A percentile compares a stretch with the other conserved stretches of the same genome.
Evolutionary conservation across 2,888 invertebrate genomes (phyloP).

Genomic region (Alviniconcha strummeri): DNA sequence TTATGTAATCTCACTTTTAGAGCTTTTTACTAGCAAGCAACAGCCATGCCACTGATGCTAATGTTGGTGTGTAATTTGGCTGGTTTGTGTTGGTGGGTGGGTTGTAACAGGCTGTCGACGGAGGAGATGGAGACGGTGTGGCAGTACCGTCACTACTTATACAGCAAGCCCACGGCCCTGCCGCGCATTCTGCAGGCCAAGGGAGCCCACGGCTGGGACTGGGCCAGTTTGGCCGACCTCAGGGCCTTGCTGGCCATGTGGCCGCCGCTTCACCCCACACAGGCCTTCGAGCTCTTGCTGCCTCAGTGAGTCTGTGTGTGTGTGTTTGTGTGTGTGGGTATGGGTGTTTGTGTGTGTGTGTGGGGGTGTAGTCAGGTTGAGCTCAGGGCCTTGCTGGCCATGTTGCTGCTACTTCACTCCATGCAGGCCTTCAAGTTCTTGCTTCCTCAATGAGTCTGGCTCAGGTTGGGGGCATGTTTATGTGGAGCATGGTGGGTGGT

Average conservation of each 20-base stretch:
- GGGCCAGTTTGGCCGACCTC: conserved; percentile 88
- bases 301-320: conserved; percentile 82
- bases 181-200: conserved; percentile 71
- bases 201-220: conserved; percentile 84
- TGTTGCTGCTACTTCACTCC: conserved; percentile 86
- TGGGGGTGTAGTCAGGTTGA: conserved; percentile 79
- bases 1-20: no score
- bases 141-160: conserved; percentile 94
- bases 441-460: neutral
- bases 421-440: neutral
- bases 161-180: conserved; percentile 82
- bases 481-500: no score
- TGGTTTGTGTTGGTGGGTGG: no score
- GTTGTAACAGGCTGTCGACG: conserved; percentile 58
- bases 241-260: conserved; percentile 92
- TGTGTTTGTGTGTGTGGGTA: neutral
- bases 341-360: neutral
- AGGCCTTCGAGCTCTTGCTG: conserved; percentile 92
- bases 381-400: conserved; percentile 87
- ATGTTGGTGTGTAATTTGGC: no score
- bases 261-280: conserved; percentile 87
- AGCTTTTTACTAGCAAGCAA: no score
- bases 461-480: neutral
- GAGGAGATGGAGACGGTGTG: conserved; percentile 82
- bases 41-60: no score